A percentile compares a stretch with the other conserved stretches of the same genome.
phyloP scores from a whole-genome alignment of 2,888 invertebrate genomes.

The Entomobrya multifasciata region DNA sequence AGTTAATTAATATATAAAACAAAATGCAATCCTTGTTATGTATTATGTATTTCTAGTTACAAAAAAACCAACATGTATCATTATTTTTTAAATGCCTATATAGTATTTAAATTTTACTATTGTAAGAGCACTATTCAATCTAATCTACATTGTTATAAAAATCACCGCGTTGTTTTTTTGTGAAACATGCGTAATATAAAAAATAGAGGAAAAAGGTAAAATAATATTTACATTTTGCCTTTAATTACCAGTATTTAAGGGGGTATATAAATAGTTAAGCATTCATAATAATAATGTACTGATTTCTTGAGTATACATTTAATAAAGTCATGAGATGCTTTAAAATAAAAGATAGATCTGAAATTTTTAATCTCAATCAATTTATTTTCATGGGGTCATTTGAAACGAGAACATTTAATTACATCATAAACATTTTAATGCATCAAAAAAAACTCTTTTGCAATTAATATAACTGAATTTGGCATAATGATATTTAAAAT shows the following conservation, averaged over 20 bases:
- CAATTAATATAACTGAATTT: too few relatives aligned
- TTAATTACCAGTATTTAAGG: slow-evolving; percentile 8
- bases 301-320: slow-evolving; percentile 17
- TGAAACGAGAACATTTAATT: background rate
- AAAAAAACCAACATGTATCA: background rate
- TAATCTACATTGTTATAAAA: background rate
- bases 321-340: slow-evolving; percentile 55
- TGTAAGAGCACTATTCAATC: background rate
- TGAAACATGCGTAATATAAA: slow-evolving; percentile 12
- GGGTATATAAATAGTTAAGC: background rate
- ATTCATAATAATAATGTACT: slow-evolving; percentile 26
- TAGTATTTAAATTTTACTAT: background rate
- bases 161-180: background rate
- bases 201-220: background rate
- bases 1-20: too few relatives aligned
- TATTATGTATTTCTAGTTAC: too few relatives aligned
- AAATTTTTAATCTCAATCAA: background rate
- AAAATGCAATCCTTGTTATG: too few relatives aligned
- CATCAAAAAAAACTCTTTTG: background rate
- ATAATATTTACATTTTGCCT: slow-evolving; percentile 25
- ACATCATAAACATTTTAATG: background rate
- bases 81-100: background rate
- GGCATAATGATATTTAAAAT: too few relatives aligned
- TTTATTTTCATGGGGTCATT: background rate
- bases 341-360: too few relatives aligned